Evolutionary conservation across 2,113 vertebrate species (phyloP).

Genomic region (Aphelocoma coerulescens): DNA sequence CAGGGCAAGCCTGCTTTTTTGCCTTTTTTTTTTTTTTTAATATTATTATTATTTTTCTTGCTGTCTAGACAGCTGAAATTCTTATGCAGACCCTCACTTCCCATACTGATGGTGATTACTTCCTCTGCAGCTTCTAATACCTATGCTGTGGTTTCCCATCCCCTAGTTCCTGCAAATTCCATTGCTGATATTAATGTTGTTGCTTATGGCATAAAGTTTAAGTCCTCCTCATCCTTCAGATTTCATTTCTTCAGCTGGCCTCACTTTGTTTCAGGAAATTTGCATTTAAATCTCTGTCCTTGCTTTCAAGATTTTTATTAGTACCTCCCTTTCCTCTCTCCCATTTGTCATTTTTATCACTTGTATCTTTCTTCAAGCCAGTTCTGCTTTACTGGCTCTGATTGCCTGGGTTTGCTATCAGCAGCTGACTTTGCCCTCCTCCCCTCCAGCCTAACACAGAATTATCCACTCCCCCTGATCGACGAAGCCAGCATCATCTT

Average conservation of each 20-base stretch:
- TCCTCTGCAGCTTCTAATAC: neutral
- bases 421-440: neutral
- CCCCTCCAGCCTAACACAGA: neutral
- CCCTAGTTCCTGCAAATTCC: neutral
- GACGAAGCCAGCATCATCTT: neutral
- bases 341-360: neutral
- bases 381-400: neutral
- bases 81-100: neutral
- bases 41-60: neutral
- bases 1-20: neutral
- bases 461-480: neutral
- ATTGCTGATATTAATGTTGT: neutral
- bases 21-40: neutral
- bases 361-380: neutral
- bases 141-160: neutral
- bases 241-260: neutral
- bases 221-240: neutral
- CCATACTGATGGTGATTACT: neutral
- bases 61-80: conserved; percentile 39
- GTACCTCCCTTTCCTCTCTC: neutral
- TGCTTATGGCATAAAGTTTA: neutral
- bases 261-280: neutral
- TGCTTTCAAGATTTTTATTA: neutral
- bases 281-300: neutral
- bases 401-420: neutral